Evolutionary conservation across 2,113 vertebrate genomes (phyloP), one percentile per base, ranked within the genome.

Genomic region (Cavia aperea): DNA sequence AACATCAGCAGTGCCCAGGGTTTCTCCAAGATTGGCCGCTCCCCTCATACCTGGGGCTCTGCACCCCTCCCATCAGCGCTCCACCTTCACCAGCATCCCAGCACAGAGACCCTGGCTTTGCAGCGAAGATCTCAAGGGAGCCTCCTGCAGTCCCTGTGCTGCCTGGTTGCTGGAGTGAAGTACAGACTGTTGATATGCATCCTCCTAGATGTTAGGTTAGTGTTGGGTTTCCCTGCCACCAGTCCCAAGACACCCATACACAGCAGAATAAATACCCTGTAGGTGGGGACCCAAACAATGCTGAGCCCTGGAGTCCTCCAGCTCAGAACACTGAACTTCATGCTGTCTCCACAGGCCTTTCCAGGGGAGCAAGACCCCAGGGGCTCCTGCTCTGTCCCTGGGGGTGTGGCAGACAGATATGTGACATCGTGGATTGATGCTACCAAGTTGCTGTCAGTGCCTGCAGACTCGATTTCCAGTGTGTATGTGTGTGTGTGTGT

Each of bases 361-460:
- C 39, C 24, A 29, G 0, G 1, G 33, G 5, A 46, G 43, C 49
- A n/a, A 62, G 10, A 18, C 23, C 49, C 1, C 9, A 7, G 16
- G 1, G 10, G 54, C 18, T 8, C 46, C 29, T 60, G 39, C 3
- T 4, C 21, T 24, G 1, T 2, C 33, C 16, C 1, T 56, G 56
- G 56, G 16, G 56, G 14, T 14, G 63, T 3, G 77, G 46, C 49
- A n/a, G 19, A 39, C 29, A 1, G 24, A 51, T 77, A 18, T 33
- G 7, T 36, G 77, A 3, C 2, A 0, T 56, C 26, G 5, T 2
- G 18, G 26, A 7, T 31, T 51, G 0, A 15, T 11, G 39, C 15
- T n/a, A 49, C 19, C 36, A 0, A 2, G 29, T 5, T 1, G 0
- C 14, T 18, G 4, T n/a, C 13, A 33, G 2, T 9, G 19, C 60